Evolutionary conservation across 2,888 invertebrate genomes (phyloP).

Genomic region (Priocnemis perturbator): DNA sequence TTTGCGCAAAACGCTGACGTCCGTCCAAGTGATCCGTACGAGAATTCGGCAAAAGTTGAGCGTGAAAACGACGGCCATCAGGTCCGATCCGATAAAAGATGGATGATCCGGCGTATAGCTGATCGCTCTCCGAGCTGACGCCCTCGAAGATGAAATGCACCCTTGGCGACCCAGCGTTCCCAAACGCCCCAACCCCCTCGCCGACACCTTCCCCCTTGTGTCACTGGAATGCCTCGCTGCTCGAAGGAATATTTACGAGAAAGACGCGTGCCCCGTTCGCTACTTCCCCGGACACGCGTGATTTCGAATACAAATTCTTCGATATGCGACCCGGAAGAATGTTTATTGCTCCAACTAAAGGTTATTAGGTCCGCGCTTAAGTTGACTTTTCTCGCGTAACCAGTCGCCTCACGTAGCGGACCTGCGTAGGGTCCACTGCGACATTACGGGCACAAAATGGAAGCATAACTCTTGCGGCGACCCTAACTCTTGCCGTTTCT

Average conservation of each 20-base stretch:
- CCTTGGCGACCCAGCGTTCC: conserved; percentile 65
- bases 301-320: conserved; percentile 65
- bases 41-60: conserved; percentile 39
- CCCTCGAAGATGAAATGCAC: conserved; percentile 74
- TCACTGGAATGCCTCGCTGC: conserved; percentile 47
- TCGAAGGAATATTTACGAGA: conserved; percentile 67
- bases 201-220: conserved; percentile 37
- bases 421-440: conserved; percentile 26
- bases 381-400: conserved; percentile 34
- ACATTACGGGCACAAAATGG: conserved; percentile 26
- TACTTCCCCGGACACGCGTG: conserved; percentile 48
- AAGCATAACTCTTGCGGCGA: neutral
- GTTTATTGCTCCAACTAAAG: conserved; percentile 51
- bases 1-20: conserved; percentile 19
- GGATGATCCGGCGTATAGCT: conserved; percentile 69
- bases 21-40: conserved; percentile 18
- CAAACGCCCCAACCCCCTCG: conserved; percentile 33
- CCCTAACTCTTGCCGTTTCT: no score
- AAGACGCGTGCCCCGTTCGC: conserved; percentile 56
- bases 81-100: conserved; percentile 72
- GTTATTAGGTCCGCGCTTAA: conserved; percentile 54
- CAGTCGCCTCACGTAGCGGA: conserved; percentile 46
- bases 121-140: conserved; percentile 74
- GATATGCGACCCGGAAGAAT: conserved; percentile 54
- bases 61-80: conserved; percentile 38